Conservation (phyloP, 1,140 invertebrate species). For the Homalodisca vitripennis region DNA sequence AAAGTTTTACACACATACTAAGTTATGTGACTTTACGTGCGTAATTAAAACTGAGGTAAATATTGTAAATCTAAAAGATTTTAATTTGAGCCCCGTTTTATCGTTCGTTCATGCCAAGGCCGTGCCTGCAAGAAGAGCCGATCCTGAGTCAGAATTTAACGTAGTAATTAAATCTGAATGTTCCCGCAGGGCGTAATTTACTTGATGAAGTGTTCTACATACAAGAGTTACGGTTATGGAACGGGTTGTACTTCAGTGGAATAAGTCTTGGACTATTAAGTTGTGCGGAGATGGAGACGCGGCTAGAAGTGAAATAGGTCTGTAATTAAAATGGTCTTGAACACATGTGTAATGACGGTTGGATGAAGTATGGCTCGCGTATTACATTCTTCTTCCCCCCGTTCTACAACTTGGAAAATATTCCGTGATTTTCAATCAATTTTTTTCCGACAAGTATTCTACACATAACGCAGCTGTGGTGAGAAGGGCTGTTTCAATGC, state of each 20-base stretch:
- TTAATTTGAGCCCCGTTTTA: not conserved
- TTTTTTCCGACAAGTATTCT: too few relatives aligned
- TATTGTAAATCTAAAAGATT: not conserved
- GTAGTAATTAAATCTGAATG: not conserved
- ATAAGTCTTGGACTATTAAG: not conserved
- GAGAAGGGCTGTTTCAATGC: too few relatives aligned
- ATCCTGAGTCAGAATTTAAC: not conserved
- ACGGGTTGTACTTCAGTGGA: too few relatives aligned
- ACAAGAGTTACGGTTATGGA: not conserved
- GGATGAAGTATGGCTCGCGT: too few relatives aligned
- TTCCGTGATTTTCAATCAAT: too few relatives aligned
- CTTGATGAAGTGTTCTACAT: not conserved
- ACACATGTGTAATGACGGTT: too few relatives aligned
- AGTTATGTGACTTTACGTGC: not conserved
- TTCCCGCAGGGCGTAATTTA: not conserved
- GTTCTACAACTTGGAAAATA: too few relatives aligned
- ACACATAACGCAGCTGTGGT: too few relatives aligned
- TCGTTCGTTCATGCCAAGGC: not conserved
- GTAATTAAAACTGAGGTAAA: not conserved
- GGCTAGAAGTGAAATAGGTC: not conserved
- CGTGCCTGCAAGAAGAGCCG: not conserved
- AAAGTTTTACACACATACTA: too few relatives aligned
- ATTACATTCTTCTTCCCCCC: too few relatives aligned
- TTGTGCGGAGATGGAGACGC: not conserved
- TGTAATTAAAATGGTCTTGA: too few relatives aligned